Percentiles rank a stretch among this genome's conserved stretches.
Conservation (phyloP, 2,113 vertebrate species). For the Merops nubicus region DNA sequence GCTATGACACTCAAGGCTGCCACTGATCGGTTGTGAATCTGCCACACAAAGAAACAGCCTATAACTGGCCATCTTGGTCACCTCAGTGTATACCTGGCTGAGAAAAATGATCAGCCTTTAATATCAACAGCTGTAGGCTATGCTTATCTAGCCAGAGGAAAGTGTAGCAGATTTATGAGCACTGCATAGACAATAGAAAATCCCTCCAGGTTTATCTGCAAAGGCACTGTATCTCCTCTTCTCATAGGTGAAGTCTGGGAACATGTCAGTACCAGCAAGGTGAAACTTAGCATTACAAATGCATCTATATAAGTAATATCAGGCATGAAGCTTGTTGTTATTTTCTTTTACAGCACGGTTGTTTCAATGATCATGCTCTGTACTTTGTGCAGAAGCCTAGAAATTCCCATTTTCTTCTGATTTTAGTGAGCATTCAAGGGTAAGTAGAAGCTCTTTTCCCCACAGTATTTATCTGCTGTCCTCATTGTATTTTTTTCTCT, state of each 20-base stretch:
- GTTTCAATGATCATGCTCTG: background rate
- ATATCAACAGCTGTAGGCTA: background rate
- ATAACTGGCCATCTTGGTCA: fast-evolving
- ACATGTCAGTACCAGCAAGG: background rate
- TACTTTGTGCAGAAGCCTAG: background rate
- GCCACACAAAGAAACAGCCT: background rate
- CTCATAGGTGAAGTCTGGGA: background rate
- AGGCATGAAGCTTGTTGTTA: background rate
- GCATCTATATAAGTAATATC: background rate
- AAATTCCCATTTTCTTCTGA: constrained; percentile 9
- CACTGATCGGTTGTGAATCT: background rate
- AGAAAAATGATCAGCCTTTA: background rate
- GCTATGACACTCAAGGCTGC: background rate
- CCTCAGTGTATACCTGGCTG: fast-evolving
- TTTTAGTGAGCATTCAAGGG: constrained; percentile 10
- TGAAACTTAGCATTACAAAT: background rate
- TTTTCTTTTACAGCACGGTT: background rate
- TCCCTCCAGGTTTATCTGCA: background rate
- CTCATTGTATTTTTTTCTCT: background rate
- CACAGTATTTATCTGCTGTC: background rate
- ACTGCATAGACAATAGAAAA: background rate
- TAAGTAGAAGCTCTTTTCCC: background rate
- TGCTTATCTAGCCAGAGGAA: background rate
- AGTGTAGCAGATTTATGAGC: background rate
- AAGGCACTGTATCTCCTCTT: background rate